phyloP scores from a whole-genome alignment of 2,113 vertebrate genomes.

The Apaloderma vittatum region DNA sequence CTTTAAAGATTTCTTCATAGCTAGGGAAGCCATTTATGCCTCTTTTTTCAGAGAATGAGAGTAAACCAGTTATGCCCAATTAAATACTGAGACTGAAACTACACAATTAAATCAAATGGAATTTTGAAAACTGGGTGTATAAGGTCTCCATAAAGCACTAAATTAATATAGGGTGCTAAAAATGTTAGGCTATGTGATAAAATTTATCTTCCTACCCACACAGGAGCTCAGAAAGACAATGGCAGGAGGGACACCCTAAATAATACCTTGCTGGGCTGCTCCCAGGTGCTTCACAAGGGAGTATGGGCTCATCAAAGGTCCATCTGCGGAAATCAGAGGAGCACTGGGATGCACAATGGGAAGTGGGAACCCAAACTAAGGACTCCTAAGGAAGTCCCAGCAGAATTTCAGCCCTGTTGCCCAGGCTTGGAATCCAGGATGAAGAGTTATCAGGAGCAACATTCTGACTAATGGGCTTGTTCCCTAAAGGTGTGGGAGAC shows the following conservation, averaged over 20 bases:
- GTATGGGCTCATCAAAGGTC: neutral
- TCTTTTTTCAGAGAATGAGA: neutral
- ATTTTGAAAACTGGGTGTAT: neutral
- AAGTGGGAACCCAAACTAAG: neutral
- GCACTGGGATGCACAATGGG: neutral
- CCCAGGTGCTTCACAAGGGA: neutral
- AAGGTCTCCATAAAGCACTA: neutral
- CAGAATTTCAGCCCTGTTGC: neutral
- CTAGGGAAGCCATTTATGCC: neutral
- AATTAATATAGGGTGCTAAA: neutral
- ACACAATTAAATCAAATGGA: neutral
- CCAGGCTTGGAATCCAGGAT: neutral
- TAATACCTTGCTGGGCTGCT: neutral
- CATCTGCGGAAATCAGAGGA: neutral
- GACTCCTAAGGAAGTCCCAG: neutral
- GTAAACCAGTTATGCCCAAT: neutral
- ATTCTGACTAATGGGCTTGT: neutral
- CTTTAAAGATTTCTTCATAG: neutral
- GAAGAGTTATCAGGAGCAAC: neutral
- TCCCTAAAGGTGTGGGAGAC: neutral
- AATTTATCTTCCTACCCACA: neutral
- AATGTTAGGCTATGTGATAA: neutral
- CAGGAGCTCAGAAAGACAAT: neutral
- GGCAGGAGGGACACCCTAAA: rapidly evolving
- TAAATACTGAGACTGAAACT: neutral